Evolutionary conservation across 2,113 vertebrate species (phyloP).

Genomic region (Hystrix cristata): DNA sequence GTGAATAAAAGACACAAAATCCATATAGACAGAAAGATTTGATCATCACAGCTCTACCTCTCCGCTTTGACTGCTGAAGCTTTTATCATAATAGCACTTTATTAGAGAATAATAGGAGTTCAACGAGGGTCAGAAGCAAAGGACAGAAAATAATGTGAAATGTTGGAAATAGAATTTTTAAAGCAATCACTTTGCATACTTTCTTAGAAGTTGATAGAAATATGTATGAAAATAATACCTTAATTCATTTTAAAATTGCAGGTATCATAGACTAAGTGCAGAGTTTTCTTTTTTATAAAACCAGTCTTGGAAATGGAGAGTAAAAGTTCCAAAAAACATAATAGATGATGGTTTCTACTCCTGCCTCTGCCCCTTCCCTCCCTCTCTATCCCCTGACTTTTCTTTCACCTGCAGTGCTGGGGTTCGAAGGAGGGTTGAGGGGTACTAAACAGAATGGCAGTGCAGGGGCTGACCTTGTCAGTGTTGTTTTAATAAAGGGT

Average conservation of each 20-base stretch:
- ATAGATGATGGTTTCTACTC: not conserved
- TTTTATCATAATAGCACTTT: no score
- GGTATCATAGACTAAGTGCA: not conserved
- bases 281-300: not conserved
- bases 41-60: not conserved
- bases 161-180: not conserved
- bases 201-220: not conserved
- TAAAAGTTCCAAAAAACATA: not conserved
- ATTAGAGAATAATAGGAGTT: no score
- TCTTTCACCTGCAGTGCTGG: not conserved
- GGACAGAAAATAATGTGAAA: not conserved
- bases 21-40: not conserved
- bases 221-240: not conserved
- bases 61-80: no score
- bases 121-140: no score
- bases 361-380: not conserved
- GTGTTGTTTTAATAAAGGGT: slow-evolving; percentile 68
- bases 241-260: not conserved
- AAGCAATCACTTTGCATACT: not conserved
- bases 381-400: not conserved
- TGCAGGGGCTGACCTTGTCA: not conserved
- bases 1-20: slow-evolving; percentile 46
- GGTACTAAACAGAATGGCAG: not conserved
- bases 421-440: not conserved
- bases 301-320: not conserved